A percentile compares a stretch with the other conserved stretches of the same genome.
phyloP scores from a whole-genome alignment of 2,797 vertebrate genomes.

The Coluber constrictor region DNA sequence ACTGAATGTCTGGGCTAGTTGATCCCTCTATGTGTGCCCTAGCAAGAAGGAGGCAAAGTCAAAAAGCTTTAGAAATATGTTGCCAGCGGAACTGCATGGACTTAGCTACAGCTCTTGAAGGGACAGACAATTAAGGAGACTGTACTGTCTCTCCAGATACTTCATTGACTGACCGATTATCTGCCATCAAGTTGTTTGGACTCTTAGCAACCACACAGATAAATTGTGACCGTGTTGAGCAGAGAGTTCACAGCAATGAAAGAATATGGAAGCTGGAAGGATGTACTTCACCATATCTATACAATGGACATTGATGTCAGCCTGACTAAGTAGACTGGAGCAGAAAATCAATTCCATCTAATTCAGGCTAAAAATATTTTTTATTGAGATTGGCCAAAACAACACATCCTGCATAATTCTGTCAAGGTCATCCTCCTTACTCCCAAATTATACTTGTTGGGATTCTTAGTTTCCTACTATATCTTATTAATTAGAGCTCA shows the following conservation, averaged over 20 bases:
- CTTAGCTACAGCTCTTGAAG: not conserved
- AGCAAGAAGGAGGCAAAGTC: not conserved
- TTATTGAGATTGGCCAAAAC: not conserved
- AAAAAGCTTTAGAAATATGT: not conserved
- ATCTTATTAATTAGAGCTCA: not conserved
- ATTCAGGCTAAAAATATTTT: not conserved
- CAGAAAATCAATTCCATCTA: not conserved
- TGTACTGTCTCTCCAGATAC: not conserved
- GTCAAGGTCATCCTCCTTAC: not conserved
- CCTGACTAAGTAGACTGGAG: not conserved
- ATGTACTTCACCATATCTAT: not conserved
- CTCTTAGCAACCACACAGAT: not conserved
- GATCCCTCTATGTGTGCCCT: not conserved
- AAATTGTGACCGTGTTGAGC: not conserved
- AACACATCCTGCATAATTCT: not conserved
- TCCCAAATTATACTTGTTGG: not conserved
- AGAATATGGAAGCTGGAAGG: not conserved
- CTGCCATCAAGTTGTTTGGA: not conserved
- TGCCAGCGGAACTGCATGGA: not conserved
- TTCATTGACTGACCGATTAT: not conserved
- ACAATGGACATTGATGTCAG: not conserved
- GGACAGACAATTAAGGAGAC: not conserved
- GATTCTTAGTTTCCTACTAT: not conserved
- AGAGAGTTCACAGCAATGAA: not conserved
- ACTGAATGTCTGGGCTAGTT: not conserved